Evolutionary conservation across 2,113 vertebrate species (phyloP).

Genomic region (Corvus moneduloides): DNA sequence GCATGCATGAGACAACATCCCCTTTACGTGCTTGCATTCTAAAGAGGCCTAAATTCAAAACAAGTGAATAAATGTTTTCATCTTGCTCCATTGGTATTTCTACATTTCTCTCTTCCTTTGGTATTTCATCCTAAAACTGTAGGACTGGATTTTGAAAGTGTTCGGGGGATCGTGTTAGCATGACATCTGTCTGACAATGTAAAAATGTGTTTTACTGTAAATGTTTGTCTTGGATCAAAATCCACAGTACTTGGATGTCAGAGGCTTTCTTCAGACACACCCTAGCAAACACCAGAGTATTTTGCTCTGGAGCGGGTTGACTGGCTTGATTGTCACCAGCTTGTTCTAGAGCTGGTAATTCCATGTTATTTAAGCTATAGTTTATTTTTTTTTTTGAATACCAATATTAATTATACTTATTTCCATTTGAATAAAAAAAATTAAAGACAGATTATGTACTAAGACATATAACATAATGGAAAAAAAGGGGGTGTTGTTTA

Average conservation of each 20-base stretch:
- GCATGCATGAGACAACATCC: neutral
- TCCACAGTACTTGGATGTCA: neutral
- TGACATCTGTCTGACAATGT: neutral
- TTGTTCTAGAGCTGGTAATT: neutral
- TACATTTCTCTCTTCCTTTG: neutral
- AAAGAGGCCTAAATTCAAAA: neutral
- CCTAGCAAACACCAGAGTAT: neutral
- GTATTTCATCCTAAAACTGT: neutral
- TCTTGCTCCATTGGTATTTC: neutral
- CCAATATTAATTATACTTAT: neutral
- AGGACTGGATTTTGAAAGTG: neutral
- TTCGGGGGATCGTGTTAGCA: fast-evolving
- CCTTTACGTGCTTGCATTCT: neutral
- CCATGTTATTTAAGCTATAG: neutral
- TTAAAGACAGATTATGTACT: neutral
- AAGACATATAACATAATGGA: neutral
- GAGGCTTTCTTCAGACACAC: neutral
- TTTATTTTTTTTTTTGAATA: neutral
- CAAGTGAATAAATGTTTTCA: neutral
- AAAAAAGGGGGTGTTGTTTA: neutral
- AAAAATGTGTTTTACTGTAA: neutral
- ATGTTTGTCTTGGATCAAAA: neutral
- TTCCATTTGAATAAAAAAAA: neutral
- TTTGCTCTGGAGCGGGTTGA: fast-evolving
- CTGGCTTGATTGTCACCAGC: neutral